Evolutionary conservation across 2,113 vertebrate genomes (phyloP), one percentile per base, ranked within the genome.

Genomic region (Corydoras sp.): DNA sequence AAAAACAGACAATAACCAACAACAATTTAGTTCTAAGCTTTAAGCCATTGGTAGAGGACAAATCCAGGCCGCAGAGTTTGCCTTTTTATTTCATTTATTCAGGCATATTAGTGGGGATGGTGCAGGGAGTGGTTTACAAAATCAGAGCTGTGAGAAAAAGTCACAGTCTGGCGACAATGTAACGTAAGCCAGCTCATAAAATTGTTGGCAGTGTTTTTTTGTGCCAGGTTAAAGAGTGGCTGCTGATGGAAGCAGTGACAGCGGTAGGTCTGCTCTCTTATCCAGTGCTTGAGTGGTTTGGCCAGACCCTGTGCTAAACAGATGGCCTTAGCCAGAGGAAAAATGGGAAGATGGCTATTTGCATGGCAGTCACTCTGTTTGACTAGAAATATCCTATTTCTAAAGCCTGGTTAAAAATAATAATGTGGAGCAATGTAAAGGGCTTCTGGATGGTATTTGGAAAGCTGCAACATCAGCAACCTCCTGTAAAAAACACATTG

Each of bases 251-350:
- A 43, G 63, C 60, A n/a, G 70, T 8, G 50, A 49, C 58, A 60
- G 24, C 10, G 30, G 58, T 59, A 30, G 68, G 55, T 65, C 68
- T 62, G 48, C 35, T 61, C 56, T 74, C 71, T 70, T 59, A 61
- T 54, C 18, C 63, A 71, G 61, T 68, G 35, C 68, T 54, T 50
- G 80, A 83, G 82, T 71, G 81, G 79, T 89, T 87, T 86, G 87
- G 85, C 84, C 82, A 80, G 81, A 76, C 76, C 85, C 83, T 78
- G 83, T 68, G 50, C 73, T 61, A 83, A 89, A 82, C 85, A 89
- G 89, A 90, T 90, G 88, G 85, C 63, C 67, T 84, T 84, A 83
- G 84, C 79, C 76, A 72, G 76, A 81, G 85, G 80, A 76, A 85
- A 79, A 83, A 78, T 71, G 75, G 79, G 58, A 13, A 67, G 72